Base-by-base conservation (phyloP, 2,888 invertebrate genomes). In the Tholera decimalis region DNA sequence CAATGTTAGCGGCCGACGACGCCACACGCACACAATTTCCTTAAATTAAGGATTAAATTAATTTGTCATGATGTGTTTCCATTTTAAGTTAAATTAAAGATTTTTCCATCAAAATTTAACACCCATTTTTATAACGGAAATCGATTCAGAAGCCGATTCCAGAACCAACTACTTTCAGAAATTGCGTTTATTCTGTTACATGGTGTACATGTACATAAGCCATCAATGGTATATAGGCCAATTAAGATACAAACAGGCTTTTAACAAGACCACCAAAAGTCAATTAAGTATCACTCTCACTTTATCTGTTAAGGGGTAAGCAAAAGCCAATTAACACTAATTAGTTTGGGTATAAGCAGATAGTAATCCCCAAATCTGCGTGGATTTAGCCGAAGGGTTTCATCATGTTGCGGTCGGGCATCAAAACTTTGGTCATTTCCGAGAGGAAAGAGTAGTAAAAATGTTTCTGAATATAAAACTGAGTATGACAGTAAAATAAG, bases 301-400 rank as follows among this genome's bases (percentile, higher is more conserved):
- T 69, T 77, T 73, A 76, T 76, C 76, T 73, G 49, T 53, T 68
- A 58, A 68, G 60, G 73, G 77, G 74, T 77, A 79, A 71, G 73
- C 72, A 67, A 75, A 77, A 70, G 65, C 73, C 82, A 82, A 82
- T 82, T 78, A 77, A 66, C 70, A 70, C 60, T 74, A 82, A 82
- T 82, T 82, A 80, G 75, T 78, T 82, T 77, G 72, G 75, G 72
- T 82, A 68, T 70, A 73, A 80, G 74, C 60, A 77, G 73, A 74
- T 68, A 75, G 62, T 79, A 77, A 81, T 77, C 79, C 69, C 47
- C 22, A 53, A 67, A 77, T 75, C 77, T 59, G 60, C 35, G 66
- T 74, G 49, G 78, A 81, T 77, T 61, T 74, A 46, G 54, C 44
- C 46, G 39, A 37, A 35, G 67, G 56, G 18, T 81, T 74, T 73